phyloP scores from a whole-genome alignment of 1,140 invertebrate species.

The Aethina tumida region DNA sequence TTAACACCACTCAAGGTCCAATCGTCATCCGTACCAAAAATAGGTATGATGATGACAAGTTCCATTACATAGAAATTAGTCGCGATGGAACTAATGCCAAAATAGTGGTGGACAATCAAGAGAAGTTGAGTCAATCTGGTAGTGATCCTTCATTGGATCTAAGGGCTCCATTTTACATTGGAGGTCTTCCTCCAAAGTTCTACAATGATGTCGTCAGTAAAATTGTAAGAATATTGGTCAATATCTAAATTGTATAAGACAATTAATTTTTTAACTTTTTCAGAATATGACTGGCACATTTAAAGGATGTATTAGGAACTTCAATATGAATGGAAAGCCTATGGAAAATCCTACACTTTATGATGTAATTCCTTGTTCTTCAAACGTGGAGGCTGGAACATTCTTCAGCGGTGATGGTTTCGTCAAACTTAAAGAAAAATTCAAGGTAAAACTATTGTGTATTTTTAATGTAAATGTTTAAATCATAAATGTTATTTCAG shows the following conservation, averaged over 20 bases:
- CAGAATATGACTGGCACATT: conserved; percentile 51
- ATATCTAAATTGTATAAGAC: background rate
- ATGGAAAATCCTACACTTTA: conserved; percentile 47
- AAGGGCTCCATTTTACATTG: conserved; percentile 65
- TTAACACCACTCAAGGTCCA: conserved; percentile 55
- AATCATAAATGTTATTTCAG: no score
- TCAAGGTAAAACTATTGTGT: conserved; percentile 34
- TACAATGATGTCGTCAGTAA: conserved; percentile 22
- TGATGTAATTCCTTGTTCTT: conserved; percentile 68
- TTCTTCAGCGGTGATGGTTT: conserved; percentile 70
- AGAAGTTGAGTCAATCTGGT: no score
- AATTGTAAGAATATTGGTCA: conserved; percentile 32
- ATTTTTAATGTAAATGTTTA: no score
- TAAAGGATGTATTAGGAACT: conserved; percentile 77
- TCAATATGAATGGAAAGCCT: conserved; percentile 58
- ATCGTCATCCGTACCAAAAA: no score
- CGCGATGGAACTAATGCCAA: conserved; percentile 47
- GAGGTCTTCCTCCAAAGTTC: conserved; percentile 44
- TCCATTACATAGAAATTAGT: conserved; percentile 69
- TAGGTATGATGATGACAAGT: conserved; percentile 70
- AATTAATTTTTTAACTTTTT: conserved; percentile 9
- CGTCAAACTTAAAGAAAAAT: conserved; percentile 32
- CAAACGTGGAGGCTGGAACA: conserved; percentile 73
- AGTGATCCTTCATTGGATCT: conserved; percentile 52
- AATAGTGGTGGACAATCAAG: conserved; percentile 64